Conservation (phyloP, 2,797 vertebrate species). For the Eulemur mongoz region DNA sequence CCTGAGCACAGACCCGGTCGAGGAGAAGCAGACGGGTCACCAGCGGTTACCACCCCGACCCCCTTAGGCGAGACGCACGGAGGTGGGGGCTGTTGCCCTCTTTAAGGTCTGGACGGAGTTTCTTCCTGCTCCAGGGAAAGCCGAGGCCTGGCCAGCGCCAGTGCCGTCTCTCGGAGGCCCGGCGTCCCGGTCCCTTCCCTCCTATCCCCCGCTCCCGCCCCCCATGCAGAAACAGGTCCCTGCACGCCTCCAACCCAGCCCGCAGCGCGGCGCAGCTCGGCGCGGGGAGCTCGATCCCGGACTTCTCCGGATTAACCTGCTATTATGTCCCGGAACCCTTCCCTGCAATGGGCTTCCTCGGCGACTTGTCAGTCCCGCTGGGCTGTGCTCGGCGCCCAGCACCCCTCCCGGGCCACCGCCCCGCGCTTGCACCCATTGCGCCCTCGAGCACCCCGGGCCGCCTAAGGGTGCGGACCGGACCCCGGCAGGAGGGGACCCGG, state of each 20-base stretch:
- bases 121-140: constrained; percentile 43
- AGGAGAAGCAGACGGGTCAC: constrained; percentile 12
- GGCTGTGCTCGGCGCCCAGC: not conserved
- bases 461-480: constrained; percentile 26
- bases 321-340: constrained; percentile 53
- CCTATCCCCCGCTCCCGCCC: constrained; percentile 22
- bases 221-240: constrained; percentile 85
- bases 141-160: not conserved
- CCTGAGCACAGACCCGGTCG: not conserved
- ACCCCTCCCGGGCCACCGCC: not conserved
- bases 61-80: not conserved
- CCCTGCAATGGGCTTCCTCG: constrained; percentile 54
- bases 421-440: not conserved
- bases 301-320: constrained; percentile 72
- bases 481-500: not conserved
- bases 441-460: not conserved
- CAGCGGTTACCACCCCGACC: not conserved
- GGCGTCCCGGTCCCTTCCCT: constrained; percentile 34
- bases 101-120: constrained; percentile 21
- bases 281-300: constrained; percentile 18
- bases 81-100: not conserved
- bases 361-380: constrained; percentile 66
- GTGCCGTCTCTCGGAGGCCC: constrained; percentile 44
- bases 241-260: constrained; percentile 88
- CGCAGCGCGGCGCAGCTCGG: constrained; percentile 80